phyloP scores from a whole-genome alignment of 2,888 invertebrate species.

The Andrena haemorrhoa region DNA sequence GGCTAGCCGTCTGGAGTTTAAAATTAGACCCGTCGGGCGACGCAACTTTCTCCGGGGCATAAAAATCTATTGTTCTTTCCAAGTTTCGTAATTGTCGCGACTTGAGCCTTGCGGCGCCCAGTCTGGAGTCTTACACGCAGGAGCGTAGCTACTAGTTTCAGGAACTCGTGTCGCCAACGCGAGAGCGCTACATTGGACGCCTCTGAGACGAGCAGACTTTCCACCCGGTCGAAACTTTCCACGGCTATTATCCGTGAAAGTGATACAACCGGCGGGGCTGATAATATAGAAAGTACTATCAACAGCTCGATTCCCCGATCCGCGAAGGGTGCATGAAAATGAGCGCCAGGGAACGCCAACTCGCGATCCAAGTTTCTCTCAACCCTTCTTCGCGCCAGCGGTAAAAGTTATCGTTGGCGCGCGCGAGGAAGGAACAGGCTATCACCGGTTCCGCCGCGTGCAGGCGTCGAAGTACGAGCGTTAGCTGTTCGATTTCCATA shows the following conservation, averaged over 20 bases:
- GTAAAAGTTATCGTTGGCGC: slow-evolving; percentile 23
- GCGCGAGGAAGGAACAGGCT: slow-evolving; percentile 2
- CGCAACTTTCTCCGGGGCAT: slow-evolving; percentile 37
- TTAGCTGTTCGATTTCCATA: slow-evolving; percentile 51
- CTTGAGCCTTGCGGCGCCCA: neutral
- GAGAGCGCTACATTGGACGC: neutral
- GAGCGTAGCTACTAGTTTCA: neutral
- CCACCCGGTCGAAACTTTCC: slow-evolving; percentile 1
- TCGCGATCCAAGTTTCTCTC: neutral
- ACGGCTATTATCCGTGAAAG: neutral
- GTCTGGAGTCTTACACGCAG: neutral
- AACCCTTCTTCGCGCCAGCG: slow-evolving; percentile 18
- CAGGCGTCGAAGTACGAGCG: slow-evolving; percentile 15
- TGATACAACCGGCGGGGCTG: neutral
- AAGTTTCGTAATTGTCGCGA: slow-evolving; percentile 49
- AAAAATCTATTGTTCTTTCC: slow-evolving; percentile 58
- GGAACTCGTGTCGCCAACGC: neutral
- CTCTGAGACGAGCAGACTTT: neutral
- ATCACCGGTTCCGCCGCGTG: slow-evolving; percentile 9
- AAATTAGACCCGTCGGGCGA: slow-evolving; percentile 35
- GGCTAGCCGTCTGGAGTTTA: slow-evolving; percentile 41
- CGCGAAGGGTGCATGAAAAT: slow-evolving; percentile 31
- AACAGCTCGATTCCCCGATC: slow-evolving; percentile 10
- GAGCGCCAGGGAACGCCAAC: slow-evolving; percentile 5
- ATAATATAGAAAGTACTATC: slow-evolving; percentile 10